These are phyloP conservation scores for Nemotelus pantherinus DNA, from an alignment of 2,888 invertebrate genomes.

Conservation along the genomic window DNA sequence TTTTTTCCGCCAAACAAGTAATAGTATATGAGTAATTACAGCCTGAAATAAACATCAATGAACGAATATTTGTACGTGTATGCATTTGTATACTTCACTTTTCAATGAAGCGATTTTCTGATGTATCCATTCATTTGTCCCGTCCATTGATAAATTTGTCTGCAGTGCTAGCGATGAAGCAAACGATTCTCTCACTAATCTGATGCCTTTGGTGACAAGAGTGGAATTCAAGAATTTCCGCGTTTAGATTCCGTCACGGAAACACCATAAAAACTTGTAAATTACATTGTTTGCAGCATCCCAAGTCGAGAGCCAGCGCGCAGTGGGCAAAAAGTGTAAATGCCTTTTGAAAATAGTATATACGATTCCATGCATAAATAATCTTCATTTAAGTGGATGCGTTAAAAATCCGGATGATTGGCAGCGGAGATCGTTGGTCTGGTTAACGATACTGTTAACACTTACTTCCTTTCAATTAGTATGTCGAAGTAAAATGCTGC, in stretches of 20 bases:
- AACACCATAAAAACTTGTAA: slow-evolving; percentile 32
- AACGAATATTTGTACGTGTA: no score
- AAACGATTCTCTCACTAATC: slow-evolving; percentile 1
- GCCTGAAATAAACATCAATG: no score
- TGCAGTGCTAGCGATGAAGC: neutral
- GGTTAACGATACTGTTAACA: slow-evolving; percentile 28
- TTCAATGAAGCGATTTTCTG: no score
- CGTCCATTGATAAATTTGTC: neutral
- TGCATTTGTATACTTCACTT: no score
- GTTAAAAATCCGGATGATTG: slow-evolving; percentile 2
- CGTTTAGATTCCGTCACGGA: slow-evolving; percentile 26
- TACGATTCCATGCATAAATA: neutral
- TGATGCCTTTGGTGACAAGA: neutral
- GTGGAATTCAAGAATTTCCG: slow-evolving; percentile 4
- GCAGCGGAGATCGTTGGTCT: slow-evolving; percentile 2
- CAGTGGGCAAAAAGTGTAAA: neutral
- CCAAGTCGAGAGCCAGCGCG: neutral
- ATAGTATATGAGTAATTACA: no score
- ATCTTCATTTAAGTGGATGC: neutral
- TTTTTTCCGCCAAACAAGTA: no score
- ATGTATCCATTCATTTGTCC: neutral
- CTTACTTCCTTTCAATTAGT: slow-evolving; percentile 30
- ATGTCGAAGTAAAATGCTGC: slow-evolving; percentile 14
- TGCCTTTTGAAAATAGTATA: no score
- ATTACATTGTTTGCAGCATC: neutral